Evolutionary conservation across 2,113 vertebrate genomes (phyloP).

Genomic region (Chamaetylas fuelleborni): DNA sequence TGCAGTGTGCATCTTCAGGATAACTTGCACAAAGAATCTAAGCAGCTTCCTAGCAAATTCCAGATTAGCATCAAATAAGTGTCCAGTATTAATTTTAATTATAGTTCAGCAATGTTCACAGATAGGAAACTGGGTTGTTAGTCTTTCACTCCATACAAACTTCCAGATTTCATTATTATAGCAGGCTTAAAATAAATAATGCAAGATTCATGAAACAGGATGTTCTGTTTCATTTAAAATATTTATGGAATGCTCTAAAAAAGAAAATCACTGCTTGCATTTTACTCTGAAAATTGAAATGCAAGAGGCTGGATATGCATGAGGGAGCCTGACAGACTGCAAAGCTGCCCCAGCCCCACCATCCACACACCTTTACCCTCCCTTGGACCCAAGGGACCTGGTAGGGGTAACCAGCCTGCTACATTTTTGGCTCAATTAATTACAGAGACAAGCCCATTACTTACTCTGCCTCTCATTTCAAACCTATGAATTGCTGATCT

Average conservation of each 20-base stretch:
- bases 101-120: background rate
- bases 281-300: constrained; percentile 37
- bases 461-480: background rate
- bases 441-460: background rate
- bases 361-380: background rate
- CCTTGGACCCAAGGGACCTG: background rate
- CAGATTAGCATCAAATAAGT: background rate
- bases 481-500: background rate
- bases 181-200: constrained; percentile 73
- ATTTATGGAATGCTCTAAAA: constrained; percentile 68
- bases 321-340: background rate
- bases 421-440: background rate
- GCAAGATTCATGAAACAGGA: constrained; percentile 49
- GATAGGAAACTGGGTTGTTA: background rate
- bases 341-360: background rate
- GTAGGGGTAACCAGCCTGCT: background rate
- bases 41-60: background rate
- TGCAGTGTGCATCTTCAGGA: background rate
- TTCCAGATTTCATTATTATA: constrained; percentile 54
- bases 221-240: constrained; percentile 66
- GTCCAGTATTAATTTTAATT: background rate
- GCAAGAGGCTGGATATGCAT: background rate
- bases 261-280: constrained; percentile 42
- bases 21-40: background rate
- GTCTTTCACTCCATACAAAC: background rate